Conservation (phyloP, 2,797 vertebrate species). For the Hydrolagus colliei region DNA sequence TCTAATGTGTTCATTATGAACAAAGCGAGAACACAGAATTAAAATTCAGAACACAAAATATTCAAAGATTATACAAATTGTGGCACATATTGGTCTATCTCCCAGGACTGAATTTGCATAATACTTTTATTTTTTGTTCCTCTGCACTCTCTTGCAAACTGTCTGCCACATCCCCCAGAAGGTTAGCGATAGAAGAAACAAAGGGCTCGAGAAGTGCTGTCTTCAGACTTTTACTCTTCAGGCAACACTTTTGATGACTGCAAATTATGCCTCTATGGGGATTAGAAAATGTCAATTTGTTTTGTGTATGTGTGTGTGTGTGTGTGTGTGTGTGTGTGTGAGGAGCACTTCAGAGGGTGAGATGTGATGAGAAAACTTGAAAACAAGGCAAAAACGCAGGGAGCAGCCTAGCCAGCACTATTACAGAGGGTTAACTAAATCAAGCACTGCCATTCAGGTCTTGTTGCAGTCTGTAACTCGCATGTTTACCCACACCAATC, state of each 20-base stretch:
- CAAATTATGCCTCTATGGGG: background rate
- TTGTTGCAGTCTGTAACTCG: background rate
- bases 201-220: background rate
- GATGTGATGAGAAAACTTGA: background rate
- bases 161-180: background rate
- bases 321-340: too few relatives aligned
- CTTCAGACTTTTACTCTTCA: background rate
- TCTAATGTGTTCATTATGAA: background rate
- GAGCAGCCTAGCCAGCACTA: background rate
- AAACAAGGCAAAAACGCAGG: background rate
- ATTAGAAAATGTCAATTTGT: background rate
- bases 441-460: background rate
- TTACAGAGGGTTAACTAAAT: background rate
- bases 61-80: slow-evolving; percentile 12
- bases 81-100: background rate
- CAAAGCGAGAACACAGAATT: background rate
- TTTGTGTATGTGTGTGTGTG: too few relatives aligned
- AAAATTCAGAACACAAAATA: slow-evolving; percentile 14
- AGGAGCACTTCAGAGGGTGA: background rate
- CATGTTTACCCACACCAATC: background rate
- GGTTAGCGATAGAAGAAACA: background rate
- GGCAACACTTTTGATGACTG: background rate
- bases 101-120: slow-evolving; percentile 16
- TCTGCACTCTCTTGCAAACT: background rate
- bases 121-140: slow-evolving; percentile 10